phyloP scores from a whole-genome alignment of 1,140 invertebrate genomes.

The Dendroctonus valens region DNA sequence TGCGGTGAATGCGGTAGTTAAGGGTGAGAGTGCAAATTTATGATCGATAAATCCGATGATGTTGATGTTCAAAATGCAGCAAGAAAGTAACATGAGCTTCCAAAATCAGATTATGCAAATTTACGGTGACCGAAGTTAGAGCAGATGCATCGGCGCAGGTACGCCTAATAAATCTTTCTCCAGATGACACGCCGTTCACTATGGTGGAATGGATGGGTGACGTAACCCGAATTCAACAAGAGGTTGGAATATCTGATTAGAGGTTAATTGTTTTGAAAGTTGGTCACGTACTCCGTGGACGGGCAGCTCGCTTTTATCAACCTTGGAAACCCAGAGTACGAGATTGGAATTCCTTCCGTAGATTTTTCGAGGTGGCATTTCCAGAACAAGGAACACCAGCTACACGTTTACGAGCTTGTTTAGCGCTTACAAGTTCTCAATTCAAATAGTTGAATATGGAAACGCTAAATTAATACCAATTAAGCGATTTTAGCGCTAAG shows the following conservation, averaged over 20 bases:
- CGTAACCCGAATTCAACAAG: slow-evolving; percentile 24
- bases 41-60: too few relatives aligned
- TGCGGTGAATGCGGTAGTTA: too few relatives aligned
- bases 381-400: slow-evolving; percentile 26
- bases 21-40: too few relatives aligned
- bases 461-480: slow-evolving; percentile 23
- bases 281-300: slow-evolving; percentile 21
- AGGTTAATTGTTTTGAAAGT: slow-evolving; percentile 29
- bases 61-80: too few relatives aligned
- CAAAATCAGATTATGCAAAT: slow-evolving; percentile 21
- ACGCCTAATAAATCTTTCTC: slow-evolving; percentile 10
- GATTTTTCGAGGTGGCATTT: slow-evolving; percentile 14
- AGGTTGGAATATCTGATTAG: slow-evolving; percentile 26
- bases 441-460: slow-evolving; percentile 30
- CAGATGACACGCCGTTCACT: slow-evolving; percentile 19
- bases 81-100: slow-evolving; percentile 20
- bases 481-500: slow-evolving; percentile 22
- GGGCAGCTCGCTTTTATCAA: slow-evolving; percentile 22
- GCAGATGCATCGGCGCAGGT: slow-evolving; percentile 4
- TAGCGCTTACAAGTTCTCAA: slow-evolving; percentile 9
- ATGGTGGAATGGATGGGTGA: slow-evolving; percentile 24
- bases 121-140: slow-evolving; percentile 4
- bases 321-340: slow-evolving; percentile 20
- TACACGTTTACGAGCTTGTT: slow-evolving; percentile 13
- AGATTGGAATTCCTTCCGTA: slow-evolving; percentile 24